Percentiles rank a stretch among this genome's conserved stretches.
phyloP scores from a whole-genome alignment of 2,797 vertebrate genomes.

The Ptychadena robeensis region DNA sequence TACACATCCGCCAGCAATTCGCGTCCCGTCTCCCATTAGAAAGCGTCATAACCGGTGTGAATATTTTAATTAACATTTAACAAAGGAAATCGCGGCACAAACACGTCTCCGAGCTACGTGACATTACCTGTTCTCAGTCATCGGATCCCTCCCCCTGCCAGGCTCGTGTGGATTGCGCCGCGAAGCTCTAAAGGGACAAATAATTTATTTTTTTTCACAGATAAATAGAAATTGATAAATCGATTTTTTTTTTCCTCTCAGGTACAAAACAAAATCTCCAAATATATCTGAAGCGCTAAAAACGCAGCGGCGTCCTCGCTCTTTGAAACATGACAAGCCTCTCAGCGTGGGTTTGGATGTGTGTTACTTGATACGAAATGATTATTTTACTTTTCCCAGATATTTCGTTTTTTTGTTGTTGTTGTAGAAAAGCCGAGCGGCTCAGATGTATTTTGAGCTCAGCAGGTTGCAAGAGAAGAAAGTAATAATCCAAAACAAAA shows the following conservation, averaged over 20 bases:
- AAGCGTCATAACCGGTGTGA: slow-evolving; percentile 6
- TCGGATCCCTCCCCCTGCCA: neutral
- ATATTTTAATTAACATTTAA: slow-evolving; percentile 13
- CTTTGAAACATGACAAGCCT: slow-evolving; percentile 20
- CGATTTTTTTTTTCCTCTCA: neutral
- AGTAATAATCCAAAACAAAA: neutral
- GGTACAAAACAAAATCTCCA: neutral
- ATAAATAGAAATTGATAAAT: slow-evolving; percentile 3
- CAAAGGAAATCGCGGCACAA: neutral
- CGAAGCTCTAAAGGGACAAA: neutral
- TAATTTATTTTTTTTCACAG: slow-evolving; percentile 21
- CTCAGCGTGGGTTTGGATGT: slow-evolving; percentile 22
- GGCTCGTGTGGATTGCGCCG: neutral
- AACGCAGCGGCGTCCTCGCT: slow-evolving; percentile 4
- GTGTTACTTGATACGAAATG: slow-evolving; percentile 6
- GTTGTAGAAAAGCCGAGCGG: neutral
- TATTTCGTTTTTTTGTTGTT: slow-evolving; percentile 15
- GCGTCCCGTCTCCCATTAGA: too few species aligned
- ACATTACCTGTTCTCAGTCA: slow-evolving; percentile 7
- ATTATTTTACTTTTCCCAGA: slow-evolving; percentile 7
- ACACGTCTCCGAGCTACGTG: neutral
- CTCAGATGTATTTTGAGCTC: neutral
- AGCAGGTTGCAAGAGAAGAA: slow-evolving; percentile 32
- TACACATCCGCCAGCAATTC: too few species aligned
- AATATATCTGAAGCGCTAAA: neutral